Evolutionary conservation across 2,888 invertebrate species (phyloP).

Genomic region (Lasioglossum lativentre): DNA sequence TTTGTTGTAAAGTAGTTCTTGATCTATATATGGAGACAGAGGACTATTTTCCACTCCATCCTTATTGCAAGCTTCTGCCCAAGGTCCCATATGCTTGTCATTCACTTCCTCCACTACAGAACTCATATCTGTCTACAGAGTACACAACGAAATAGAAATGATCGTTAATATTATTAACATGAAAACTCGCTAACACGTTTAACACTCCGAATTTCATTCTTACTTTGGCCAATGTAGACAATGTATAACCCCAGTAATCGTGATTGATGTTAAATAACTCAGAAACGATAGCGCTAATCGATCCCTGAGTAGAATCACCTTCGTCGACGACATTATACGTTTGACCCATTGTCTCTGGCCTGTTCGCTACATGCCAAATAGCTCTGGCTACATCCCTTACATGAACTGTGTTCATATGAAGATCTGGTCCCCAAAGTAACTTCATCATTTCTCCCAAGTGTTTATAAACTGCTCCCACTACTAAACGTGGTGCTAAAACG

Average conservation of each 20-base stretch:
- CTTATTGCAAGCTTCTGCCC: conserved; percentile 94
- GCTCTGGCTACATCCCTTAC: conserved; percentile 94
- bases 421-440: conserved; percentile 93
- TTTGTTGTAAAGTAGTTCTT: conserved; percentile 92
- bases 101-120: conserved; percentile 95
- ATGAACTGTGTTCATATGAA: conserved; percentile 95
- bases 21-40: conserved; percentile 94
- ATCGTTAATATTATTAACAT: conserved; percentile 2
- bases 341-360: conserved; percentile 86
- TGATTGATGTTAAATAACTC: conserved; percentile 94
- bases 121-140: conserved; percentile 90
- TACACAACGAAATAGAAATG: conserved; percentile 49
- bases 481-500: conserved; percentile 91
- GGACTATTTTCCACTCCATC: conserved; percentile 93
- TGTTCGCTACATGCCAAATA: conserved; percentile 89
- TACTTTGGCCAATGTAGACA: conserved; percentile 93
- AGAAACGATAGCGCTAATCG: conserved; percentile 91
- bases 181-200: not conserved
- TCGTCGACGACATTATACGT: conserved; percentile 94
- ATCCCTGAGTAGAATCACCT: conserved; percentile 94
- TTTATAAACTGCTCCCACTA: conserved; percentile 95
- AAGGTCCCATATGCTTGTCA: conserved; percentile 96
- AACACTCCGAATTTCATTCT: conserved; percentile 26
- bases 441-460: conserved; percentile 96
- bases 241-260: conserved; percentile 93